A percentile compares a stretch with the other conserved stretches of the same genome.
Conservation (phyloP, 2,113 vertebrate species). For the Agelaius phoeniceus region DNA sequence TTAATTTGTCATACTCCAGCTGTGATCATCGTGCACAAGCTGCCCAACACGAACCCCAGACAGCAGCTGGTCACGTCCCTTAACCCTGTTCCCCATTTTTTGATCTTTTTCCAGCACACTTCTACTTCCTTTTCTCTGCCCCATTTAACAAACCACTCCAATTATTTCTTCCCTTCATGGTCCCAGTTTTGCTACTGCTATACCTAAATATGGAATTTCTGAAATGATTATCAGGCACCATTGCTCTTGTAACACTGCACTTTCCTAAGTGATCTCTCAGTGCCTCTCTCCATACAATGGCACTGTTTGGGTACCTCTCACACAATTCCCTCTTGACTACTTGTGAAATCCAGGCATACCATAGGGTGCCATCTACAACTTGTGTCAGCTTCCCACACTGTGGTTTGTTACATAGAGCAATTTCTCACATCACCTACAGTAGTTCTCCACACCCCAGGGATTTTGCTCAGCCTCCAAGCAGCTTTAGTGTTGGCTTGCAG, state of each 20-base stretch:
- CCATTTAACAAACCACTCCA: not conserved
- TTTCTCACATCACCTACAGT: not conserved
- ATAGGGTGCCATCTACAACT: not conserved
- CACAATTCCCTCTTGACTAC: not conserved
- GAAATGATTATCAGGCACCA: not conserved
- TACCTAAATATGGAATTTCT: not conserved
- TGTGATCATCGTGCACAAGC: not conserved
- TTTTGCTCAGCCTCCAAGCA: not conserved
- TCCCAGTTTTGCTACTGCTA: not conserved
- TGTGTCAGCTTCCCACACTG: not conserved
- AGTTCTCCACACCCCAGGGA: not conserved
- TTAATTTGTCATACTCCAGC: not conserved
- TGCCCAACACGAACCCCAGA: not conserved
- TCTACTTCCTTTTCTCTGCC: not conserved
- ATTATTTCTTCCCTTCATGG: not conserved
- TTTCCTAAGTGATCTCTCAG: not conserved
- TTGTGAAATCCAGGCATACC: not conserved
- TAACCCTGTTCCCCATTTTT: not conserved
- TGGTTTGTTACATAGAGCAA: not conserved
- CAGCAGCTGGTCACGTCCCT: not conserved
- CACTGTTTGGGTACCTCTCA: not conserved
- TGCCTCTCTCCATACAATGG: not conserved
- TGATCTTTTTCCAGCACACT: not conserved
- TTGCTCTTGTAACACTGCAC: not conserved
- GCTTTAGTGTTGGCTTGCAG: not conserved